Base-by-base conservation (phyloP, 1,140 invertebrate genomes). In the Lasioglossum baleicum region DNA sequence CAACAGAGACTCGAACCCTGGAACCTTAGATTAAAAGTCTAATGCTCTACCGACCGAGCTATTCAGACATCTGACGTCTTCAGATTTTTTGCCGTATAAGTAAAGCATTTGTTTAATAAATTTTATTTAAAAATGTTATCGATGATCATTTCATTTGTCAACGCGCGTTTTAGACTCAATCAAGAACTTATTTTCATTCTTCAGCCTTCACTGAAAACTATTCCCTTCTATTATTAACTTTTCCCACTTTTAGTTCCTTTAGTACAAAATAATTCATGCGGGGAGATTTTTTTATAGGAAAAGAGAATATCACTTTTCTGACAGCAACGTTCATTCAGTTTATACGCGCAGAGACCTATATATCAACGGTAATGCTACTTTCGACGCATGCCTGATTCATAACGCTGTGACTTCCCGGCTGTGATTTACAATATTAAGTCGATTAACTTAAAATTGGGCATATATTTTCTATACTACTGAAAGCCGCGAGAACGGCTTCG, bases 21-120 rank as follows among this genome's bases (percentile, higher is more conserved):
- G 95, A 95, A 95, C 95, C 95, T 95, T 95, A 95, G 95, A 95
- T 95, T 95, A 95, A 95, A 95, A 96, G 95, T 95, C 95, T 95
- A 95, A 95, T 95, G 95, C 95, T 95, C 95, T 95, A 96, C 95
- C 95, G 95, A 95, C 95, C 95, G 95, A 96, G 95, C 95, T 96
- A 96, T 94, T 95, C 95, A 95, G 95, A 95, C 95, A 35, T 26
- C 42, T 31, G 3, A 0, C 0, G 2, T 4, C 7, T 2, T 0
- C 1, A 0, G 1, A 1, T 2, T 5, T 51, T 40, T 44, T 26
- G 13, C 2, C 1, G 2, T 17, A 15, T 51, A 22, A 40, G 0
- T 17, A 0, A 0, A 48, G 20, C 0, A 63, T 51, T 44, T 42
- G 17, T 42, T 51, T 40, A 48, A 31, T 61, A 31, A 42, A 40